phyloP scores from a whole-genome alignment of 2,797 vertebrate genomes.

The Girardinus metallicus region DNA sequence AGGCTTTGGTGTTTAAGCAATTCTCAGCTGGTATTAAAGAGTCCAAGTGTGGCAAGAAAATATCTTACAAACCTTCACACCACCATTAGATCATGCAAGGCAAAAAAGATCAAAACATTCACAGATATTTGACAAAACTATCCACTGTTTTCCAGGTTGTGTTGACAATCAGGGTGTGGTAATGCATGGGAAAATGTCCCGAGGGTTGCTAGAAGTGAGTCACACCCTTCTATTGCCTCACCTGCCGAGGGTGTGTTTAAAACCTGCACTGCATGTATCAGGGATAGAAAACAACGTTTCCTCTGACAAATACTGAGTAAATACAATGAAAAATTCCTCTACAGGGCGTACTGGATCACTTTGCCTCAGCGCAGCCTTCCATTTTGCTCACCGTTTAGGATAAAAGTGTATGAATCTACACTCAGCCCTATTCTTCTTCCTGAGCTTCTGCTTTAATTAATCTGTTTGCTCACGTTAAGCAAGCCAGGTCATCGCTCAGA shows the following conservation, averaged over 20 bases:
- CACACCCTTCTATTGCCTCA: conserved; percentile 68
- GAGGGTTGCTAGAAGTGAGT: conserved; percentile 52
- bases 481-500: conserved; percentile 48
- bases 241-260: conserved; percentile 71
- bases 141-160: conserved; percentile 41
- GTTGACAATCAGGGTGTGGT: conserved; percentile 75
- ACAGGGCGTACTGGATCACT: conserved; percentile 26
- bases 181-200: conserved; percentile 68
- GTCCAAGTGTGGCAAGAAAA: not conserved
- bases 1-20: not conserved
- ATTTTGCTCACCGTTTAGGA: not conserved
- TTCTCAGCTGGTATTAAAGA: not conserved
- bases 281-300: conserved; percentile 17
- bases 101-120: conserved; percentile 22
- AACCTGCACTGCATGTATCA: conserved; percentile 23
- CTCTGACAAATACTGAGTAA: conserved; percentile 22
- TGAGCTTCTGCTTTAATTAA: conserved; percentile 32
- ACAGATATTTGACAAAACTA: conserved; percentile 54
- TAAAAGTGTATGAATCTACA: conserved; percentile 9
- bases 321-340: conserved; percentile 8
- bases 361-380: not conserved
- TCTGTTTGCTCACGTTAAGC: conserved; percentile 50
- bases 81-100: not conserved
- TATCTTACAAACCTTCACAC: not conserved
- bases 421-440: conserved; percentile 21